A percentile compares a stretch with the other conserved stretches of the same genome.
Conservation (phyloP, 1,140 invertebrate species). For the Bombus impatiens region DNA sequence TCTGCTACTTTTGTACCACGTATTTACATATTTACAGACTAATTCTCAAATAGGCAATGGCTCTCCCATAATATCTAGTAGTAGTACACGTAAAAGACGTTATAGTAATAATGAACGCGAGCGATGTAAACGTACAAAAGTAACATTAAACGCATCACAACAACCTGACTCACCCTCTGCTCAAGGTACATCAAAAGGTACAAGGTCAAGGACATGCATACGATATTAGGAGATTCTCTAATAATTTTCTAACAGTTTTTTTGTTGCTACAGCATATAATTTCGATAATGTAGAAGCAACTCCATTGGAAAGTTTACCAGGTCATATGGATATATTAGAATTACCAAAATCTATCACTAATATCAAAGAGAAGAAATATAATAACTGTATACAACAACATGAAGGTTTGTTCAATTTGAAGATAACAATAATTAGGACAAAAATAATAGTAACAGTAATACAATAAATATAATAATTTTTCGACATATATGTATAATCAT, state of each 20-base stretch:
- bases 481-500: not conserved
- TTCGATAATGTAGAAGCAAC: slow-evolving; percentile 74
- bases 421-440: not conserved
- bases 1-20: not conserved
- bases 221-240: not conserved
- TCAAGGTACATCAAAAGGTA: slow-evolving; percentile 56
- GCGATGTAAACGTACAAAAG: slow-evolving; percentile 67
- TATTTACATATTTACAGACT: slow-evolving; percentile 55
- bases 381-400: not conserved
- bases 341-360: not conserved
- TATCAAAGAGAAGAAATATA: slow-evolving; percentile 3
- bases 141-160: slow-evolving; percentile 54
- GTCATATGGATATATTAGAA: slow-evolving; percentile 59
- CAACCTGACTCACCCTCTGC: slow-evolving; percentile 29
- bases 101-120: slow-evolving; percentile 75
- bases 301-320: slow-evolving; percentile 77
- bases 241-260: not conserved
- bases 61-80: slow-evolving; percentile 73
- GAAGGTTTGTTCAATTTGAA: slow-evolving; percentile 2
- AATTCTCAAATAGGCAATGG: slow-evolving; percentile 67
- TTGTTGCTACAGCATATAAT: slow-evolving; percentile 26
- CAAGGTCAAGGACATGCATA: too few relatives aligned
- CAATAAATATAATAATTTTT: not conserved
- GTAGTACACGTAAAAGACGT: slow-evolving; percentile 73
- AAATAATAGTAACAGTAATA: slow-evolving; percentile 9